phyloP scores from a whole-genome alignment of 1,140 invertebrate species.

The Wasmannia auropunctata region DNA sequence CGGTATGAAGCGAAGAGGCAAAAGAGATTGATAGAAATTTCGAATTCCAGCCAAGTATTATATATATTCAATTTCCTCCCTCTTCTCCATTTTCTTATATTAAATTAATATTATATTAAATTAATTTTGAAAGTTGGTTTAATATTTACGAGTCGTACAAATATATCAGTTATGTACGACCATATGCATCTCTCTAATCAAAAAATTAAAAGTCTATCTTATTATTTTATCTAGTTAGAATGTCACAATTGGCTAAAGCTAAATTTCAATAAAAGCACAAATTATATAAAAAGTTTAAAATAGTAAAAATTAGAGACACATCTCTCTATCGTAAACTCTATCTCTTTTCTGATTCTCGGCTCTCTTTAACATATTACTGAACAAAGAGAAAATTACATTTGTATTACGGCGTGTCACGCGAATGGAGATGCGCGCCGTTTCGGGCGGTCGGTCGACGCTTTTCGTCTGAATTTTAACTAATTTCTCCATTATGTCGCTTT shows the following conservation, averaged over 20 bases:
- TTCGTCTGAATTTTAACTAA: constrained; percentile 20
- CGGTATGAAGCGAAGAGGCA: neutral
- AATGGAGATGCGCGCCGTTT: neutral
- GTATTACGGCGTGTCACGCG: neutral
- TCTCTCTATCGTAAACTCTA: neutral
- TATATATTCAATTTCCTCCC: neutral
- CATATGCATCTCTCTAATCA: neutral
- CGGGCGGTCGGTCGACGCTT: neutral
- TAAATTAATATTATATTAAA: too few species aligned
- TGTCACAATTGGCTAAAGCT: neutral
- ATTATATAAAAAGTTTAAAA: neutral
- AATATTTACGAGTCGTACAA: neutral
- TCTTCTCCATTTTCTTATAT: neutral
- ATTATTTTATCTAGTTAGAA: neutral
- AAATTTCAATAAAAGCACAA: neutral
- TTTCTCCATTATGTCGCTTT: constrained; percentile 39
- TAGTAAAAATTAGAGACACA: neutral
- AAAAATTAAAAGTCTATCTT: neutral
- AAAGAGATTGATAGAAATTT: neutral
- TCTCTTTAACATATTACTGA: neutral
- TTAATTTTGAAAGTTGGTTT: neutral
- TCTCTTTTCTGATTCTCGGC: neutral
- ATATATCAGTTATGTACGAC: neutral
- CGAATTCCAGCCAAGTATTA: neutral
- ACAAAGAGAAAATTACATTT: neutral